Base-by-base conservation (phyloP, 2,113 vertebrate genomes). In the Clarias magur region DNA sequence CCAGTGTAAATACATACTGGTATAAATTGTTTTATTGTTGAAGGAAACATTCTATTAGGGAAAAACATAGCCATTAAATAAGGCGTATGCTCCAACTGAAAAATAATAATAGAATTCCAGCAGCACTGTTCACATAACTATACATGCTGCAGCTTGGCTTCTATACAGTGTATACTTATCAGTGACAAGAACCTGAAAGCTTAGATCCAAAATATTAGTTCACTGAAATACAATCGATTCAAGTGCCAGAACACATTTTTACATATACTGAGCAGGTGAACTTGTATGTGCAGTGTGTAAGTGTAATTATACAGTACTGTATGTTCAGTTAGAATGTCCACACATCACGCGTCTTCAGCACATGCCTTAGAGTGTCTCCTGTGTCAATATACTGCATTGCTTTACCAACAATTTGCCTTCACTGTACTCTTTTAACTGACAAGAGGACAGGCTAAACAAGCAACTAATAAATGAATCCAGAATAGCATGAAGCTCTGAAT, bases 401-500 rank as follows among this genome's bases (percentile, higher is more conserved):
- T 60, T 59, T 80, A 80, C 30, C 56, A 80, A 80, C 56, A 60
- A 38, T 60, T 60, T 59, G 27, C 56, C 38, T 21, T 60, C 9
- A 34, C 38, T 62, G 19, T 62, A 62, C 21, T 62, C 30, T 81
- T 34, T 30, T 42, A 80, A 81, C 30, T 81, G 79, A 81, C 79
- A 84, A 80, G 15, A 79, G 65, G 42, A 62, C 8, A 19, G 25
- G 63, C 9, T 60, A 75, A 90, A 88, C 57, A 86, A 84, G 73
- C 17, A 30, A 67, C 34, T 83, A 23, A 76, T 83, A 90, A 93
- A 93, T 88, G 88, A 81, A 70, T 57, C 59, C 57, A 38, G 57
- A 62, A 34, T 38, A 81, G 21, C 48, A 67, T 81, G 38, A 59
- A 76, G 48, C 86, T 85, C 23, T 34, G 65, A 88, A 82, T 82